These are phyloP conservation scores for Danaus chrysippus DNA, from an alignment of 2,888 invertebrate genomes.

Conservation along the genomic window DNA sequence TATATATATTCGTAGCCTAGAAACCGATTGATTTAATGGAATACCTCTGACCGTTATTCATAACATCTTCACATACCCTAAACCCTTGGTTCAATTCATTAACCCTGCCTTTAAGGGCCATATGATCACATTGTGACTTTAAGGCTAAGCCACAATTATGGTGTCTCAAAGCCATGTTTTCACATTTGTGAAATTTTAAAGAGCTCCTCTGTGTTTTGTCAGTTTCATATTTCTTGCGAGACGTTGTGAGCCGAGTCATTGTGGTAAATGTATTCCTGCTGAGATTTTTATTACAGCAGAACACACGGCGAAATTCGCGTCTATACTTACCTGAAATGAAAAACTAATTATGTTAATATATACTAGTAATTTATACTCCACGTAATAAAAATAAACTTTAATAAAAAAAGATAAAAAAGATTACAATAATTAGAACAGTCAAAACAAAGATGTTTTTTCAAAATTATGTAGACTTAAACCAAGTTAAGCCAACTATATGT, in stretches of 20 bases:
- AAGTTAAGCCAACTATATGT: too few species aligned
- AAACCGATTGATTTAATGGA: background rate
- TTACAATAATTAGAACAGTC: too few species aligned
- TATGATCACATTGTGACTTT: background rate
- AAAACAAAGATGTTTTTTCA: too few species aligned
- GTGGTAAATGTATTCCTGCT: slow-evolving; percentile 50
- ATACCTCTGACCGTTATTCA: slow-evolving; percentile 12
- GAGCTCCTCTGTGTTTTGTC: slow-evolving; percentile 16
- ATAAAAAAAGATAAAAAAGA: too few species aligned
- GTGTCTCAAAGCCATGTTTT: slow-evolving; percentile 2
- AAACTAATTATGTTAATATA: slow-evolving; percentile 12
- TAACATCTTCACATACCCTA: background rate
- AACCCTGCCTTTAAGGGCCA: background rate
- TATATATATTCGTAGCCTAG: background rate
- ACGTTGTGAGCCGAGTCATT: slow-evolving; percentile 51
- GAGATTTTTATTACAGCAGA: slow-evolving; percentile 50
- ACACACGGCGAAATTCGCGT: slow-evolving; percentile 82
- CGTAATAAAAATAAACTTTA: background rate
- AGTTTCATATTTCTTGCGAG: slow-evolving; percentile 37
- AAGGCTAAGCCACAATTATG: background rate
- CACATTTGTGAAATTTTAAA: slow-evolving; percentile 15
- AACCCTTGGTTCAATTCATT: background rate
- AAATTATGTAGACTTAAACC: too few species aligned
- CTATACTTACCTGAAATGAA: slow-evolving; percentile 83
- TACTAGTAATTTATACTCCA: slow-evolving; percentile 12